Evolutionary conservation across 2,113 vertebrate genomes (phyloP).

Genomic region (Sylvilagus bachmani): DNA sequence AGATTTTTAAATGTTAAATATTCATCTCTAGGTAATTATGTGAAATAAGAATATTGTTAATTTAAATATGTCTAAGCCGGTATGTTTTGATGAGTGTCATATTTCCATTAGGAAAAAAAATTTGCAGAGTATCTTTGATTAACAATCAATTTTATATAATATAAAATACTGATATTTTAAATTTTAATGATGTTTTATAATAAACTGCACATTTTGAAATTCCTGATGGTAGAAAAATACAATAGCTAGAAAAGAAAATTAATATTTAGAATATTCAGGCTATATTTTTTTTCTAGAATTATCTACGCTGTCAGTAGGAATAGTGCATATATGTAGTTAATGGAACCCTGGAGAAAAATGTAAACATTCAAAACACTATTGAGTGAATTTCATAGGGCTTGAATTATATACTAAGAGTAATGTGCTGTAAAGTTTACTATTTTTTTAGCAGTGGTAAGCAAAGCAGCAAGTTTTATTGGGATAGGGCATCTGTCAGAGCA

Average conservation of each 20-base stretch:
- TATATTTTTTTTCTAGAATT: not conserved
- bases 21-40: not conserved
- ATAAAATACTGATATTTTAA: slow-evolving; percentile 24
- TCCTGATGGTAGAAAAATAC: not conserved
- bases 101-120: slow-evolving; percentile 21
- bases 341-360: not conserved
- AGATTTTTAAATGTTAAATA: slow-evolving; percentile 55
- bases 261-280: not conserved
- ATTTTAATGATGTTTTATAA: slow-evolving; percentile 24
- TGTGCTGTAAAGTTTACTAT: not conserved
- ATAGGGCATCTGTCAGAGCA: too few relatives aligned
- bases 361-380: not conserved
- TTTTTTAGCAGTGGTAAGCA: too few relatives aligned
- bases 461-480: too few relatives aligned
- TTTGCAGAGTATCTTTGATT: not conserved
- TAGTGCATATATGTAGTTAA: not conserved
- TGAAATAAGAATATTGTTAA: slow-evolving; percentile 43
- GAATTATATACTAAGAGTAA: not conserved
- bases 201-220: not conserved
- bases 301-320: not conserved
- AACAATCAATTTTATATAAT: not conserved
- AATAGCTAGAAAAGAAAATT: not conserved
- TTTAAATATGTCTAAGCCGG: slow-evolving; percentile 15
- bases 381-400: not conserved
- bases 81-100: not conserved